Base-by-base conservation (phyloP, 2,797 vertebrate genomes). In the Platyrinchus mystaceus region DNA sequence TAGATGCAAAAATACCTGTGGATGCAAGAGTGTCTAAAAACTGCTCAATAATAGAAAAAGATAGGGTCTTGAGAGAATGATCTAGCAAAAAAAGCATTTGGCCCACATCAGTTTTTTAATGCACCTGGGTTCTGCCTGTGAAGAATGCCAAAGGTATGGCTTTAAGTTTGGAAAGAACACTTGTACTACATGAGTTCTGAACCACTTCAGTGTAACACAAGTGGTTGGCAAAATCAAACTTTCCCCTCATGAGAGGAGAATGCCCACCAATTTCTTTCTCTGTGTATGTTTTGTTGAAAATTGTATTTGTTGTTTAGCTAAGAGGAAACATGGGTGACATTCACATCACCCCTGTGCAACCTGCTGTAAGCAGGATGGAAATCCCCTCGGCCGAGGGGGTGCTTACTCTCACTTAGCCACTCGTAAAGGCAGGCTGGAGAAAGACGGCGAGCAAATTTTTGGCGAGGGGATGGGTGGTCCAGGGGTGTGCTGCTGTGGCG, bases 361-460 rank as follows among this genome's bases (percentile, higher is more conserved):
- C 30, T 4, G 28, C n/a, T 4, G 17, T 14, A 30, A 3, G 4
- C 22, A 6, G 70, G 67, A 16, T 9, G 28, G 60, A 78, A 73
- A 53, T 4, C 9, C 32, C 6, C 2, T 20, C 6, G 18, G 26
- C 50, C 10, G 47, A 30, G 13, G 16, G 4, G 2, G 20, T 3
- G 5, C 26, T 58, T 8, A 0, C n/a, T 22, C 12, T 76, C 46
- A 2, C 70, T 10, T 3, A 1, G 20, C 3, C 3, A 4, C 32
- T 41, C 37, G 0, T 32, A 41, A 47, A 39, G 71, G 28, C 9
- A 8, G 43, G n/a, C 34, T 13, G 50, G 32, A 19, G 10, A 36
- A 39, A n/a, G 43, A 8, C 3, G 4, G 23, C 2, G 3, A n/a
- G 10, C 15, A 7, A 3, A 3, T 15, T n/a, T 28, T 46, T 10